Base-by-base conservation (phyloP, 2,113 vertebrate species). In the Amblyopsis rosae region DNA sequence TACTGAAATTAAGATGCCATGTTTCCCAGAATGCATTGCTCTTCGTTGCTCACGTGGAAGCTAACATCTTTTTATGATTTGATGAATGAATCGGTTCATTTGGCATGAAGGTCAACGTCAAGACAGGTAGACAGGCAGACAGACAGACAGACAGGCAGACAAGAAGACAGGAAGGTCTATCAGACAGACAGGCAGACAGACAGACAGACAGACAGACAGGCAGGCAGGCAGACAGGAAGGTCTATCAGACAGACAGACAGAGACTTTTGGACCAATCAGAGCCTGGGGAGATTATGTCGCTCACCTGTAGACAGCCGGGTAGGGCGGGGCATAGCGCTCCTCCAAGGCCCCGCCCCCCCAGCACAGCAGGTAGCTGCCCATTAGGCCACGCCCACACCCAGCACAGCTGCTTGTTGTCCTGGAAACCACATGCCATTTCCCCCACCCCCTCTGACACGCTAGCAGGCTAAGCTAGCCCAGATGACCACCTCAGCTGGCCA, bases 291-390 rank as follows among this genome's bases (percentile, higher is more conserved):
- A 54, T n/a, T 59, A 8, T 45, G 56, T 57, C 35, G 84, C 90
- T 91, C 87, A 93, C 92, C 90, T 83, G 86, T 91, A 92, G 60
- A 90, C 87, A 1, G 89, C 88, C 0, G 84, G 88, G 70, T 85
- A 87, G 19, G 90, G 89, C 2, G 88, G 80, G 47, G 88, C 72
- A n/a, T 89, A 86, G 69, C 84, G 70, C 82, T 91, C 91, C 54
- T 92, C 89, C 80, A 90, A 68, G 55, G 86, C 82, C 56, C 88
- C 89, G 41, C 91, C 90, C 67, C 89, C 87, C 88, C 92, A 93
- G 86, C 92, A 93, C 47, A 93, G 76, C 80, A 93, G 64, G 80
- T 91, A 90, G n/a, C 35, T 73, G 10, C 90, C 90, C 93, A 93
- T 86, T 63, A 41, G 63, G 58, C 73, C 26, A 61, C 48, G 11